A percentile compares a stretch with the other conserved stretches of the same genome.
Conservation (phyloP, 2,797 vertebrate species). For the Molossus molossus region DNA sequence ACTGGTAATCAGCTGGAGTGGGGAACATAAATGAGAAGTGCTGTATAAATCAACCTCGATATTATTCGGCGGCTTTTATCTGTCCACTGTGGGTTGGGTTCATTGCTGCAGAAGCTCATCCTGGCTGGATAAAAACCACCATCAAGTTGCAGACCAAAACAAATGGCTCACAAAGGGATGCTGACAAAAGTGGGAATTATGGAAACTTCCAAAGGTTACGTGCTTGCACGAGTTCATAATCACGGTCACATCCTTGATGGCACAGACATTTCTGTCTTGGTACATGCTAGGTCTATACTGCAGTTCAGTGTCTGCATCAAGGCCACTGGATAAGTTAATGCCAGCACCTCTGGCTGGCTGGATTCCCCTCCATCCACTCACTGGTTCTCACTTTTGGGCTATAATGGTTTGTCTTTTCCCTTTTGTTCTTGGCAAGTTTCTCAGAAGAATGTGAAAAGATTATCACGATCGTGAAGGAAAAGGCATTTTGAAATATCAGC, state of each 20-base stretch:
- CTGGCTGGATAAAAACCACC: constrained; percentile 36
- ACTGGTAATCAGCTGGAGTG: not conserved
- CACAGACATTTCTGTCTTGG: not conserved
- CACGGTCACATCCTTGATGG: not conserved
- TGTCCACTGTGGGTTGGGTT: not conserved
- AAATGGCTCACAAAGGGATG: constrained; percentile 24
- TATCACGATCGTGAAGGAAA: not conserved
- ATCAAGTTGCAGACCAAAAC: constrained; percentile 41
- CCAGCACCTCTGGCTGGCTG: not conserved
- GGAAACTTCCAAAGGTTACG: not conserved
- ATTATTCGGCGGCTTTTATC: constrained; percentile 15
- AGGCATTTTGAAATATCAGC: not conserved
- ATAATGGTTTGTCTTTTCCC: not conserved
- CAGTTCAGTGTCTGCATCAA: not conserved
- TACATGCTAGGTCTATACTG: not conserved
- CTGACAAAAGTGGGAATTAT: constrained; percentile 5
- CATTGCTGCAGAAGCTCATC: constrained; percentile 51
- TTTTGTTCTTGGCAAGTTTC: not conserved
- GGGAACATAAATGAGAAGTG: not conserved
- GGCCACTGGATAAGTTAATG: not conserved
- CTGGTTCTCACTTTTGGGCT: not conserved
- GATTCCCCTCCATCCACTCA: not conserved
- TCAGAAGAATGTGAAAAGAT: not conserved
- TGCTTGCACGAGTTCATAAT: not conserved
- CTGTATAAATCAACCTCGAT: not conserved